Evolutionary conservation across 2,113 vertebrate genomes (phyloP), one percentile per base, ranked within the genome.

Genomic region (Gambusia affinis): DNA sequence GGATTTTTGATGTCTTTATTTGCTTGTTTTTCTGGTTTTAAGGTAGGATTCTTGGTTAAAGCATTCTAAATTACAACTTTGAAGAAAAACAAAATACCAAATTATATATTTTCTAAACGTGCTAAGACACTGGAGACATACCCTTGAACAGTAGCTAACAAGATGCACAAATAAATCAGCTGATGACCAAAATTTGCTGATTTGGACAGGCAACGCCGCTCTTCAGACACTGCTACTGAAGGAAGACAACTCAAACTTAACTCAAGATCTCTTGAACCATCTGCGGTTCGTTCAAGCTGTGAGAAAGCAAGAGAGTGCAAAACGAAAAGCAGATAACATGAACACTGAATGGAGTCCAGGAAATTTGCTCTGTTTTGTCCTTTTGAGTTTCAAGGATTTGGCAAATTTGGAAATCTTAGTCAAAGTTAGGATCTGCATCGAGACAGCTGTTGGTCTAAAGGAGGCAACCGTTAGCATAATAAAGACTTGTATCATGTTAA

Each of bases 11-110:
- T 11, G 3, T n/a, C 72, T 57, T 61, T 67, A 68, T 61, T 44
- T 67, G 64, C 71, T 83, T 39, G 67, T 85, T 39, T 79, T 73
- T 79, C 42, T 70, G 57, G 61, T 73, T 82, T 83, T 83, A 79
- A 80, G 82, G 85, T 82, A 86, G 80, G 44, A 83, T 28, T 85
- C 14, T 17, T 75, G 60, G 3, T 72, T 64, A 83, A 81, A 72
- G 65, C 60, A 78, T 17, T 5, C 44, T 64, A 65, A 10, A 44
- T 71, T 73, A 42, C 42, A 72, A 64, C 60, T 60, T 22, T 2
- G 67, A 67, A 72, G n/a, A 64, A 61, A 3, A 17, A 69, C 19
- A 79, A 67, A 30, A 37, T 31, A 19, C 17, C 28, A 71, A 71
- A 84, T 11, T 15, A 54, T 47, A 37, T 35, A 7, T 33, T 8